These are phyloP conservation scores for Rhinatrema bivittatum DNA, from an alignment of 2,797 vertebrate species.

Conservation along the genomic window DNA sequence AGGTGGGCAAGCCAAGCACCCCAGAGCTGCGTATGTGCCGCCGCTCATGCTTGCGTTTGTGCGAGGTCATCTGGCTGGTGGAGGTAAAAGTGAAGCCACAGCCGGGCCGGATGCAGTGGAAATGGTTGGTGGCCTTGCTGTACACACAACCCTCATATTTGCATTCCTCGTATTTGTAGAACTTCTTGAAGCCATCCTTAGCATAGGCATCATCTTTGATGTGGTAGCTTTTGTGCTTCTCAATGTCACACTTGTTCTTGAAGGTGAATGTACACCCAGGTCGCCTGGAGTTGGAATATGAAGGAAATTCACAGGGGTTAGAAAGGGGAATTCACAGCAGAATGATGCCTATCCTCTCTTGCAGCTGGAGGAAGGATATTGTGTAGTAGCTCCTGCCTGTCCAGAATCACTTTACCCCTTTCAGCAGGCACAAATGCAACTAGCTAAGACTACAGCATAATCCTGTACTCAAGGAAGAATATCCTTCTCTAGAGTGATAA, in stretches of 20 bases:
- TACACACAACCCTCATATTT: constrained; percentile 97
- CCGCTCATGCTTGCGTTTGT: constrained; percentile 96
- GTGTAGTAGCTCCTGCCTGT: background rate
- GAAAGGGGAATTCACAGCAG: background rate
- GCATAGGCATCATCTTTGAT: constrained; percentile 98
- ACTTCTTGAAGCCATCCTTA: constrained; percentile 99
- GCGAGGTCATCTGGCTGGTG: constrained; percentile 99
- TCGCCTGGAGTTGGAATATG: constrained; percentile 68
- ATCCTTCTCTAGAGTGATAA: background rate
- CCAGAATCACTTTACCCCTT: background rate
- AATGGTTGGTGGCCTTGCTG: constrained; percentile 99
- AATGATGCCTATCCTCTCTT: background rate
- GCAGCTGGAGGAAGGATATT: background rate
- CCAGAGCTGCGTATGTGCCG: constrained; percentile 87
- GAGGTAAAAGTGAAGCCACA: constrained; percentile 99
- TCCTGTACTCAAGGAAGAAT: background rate
- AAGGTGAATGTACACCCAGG: constrained; percentile 96
- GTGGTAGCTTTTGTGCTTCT: constrained; percentile 99
- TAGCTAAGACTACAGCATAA: background rate
- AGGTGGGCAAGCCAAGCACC: constrained; percentile 75
- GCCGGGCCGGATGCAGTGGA: constrained; percentile 95
- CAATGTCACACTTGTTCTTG: constrained; percentile 99
- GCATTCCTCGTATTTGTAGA: constrained; percentile 98
- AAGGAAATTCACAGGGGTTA: constrained; percentile 13
- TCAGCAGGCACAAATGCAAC: background rate